A percentile compares a stretch with the other conserved stretches of the same genome.
These are phyloP conservation scores for Volucella zonaria DNA, from an alignment of 2,888 invertebrate genomes.

Conservation along the genomic window DNA sequence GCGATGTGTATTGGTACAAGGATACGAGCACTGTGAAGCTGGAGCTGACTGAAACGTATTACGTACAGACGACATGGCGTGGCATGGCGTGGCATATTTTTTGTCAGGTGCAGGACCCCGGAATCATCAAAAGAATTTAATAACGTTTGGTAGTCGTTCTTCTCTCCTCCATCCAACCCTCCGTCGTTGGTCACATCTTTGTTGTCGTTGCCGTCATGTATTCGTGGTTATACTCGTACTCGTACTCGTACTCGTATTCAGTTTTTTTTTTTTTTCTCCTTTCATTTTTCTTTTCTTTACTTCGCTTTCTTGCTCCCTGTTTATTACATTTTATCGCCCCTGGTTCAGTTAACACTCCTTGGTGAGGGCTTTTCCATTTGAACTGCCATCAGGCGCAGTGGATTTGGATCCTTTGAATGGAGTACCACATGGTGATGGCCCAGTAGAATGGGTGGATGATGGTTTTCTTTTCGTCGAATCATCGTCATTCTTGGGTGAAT, in stretches of 20 bases:
- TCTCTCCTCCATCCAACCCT: background rate
- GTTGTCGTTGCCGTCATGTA: background rate
- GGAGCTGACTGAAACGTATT: slow-evolving; percentile 56
- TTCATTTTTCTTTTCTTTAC: background rate
- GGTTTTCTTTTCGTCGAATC: slow-evolving; percentile 50
- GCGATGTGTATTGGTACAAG: slow-evolving; percentile 25
- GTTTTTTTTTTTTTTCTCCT: slow-evolving; percentile 20
- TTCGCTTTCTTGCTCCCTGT: slow-evolving; percentile 43
- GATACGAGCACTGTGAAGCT: slow-evolving; percentile 26
- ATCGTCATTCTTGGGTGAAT: slow-evolving; percentile 54
- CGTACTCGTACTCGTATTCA: background rate
- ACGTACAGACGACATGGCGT: slow-evolving; percentile 54
- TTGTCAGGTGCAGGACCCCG: slow-evolving; percentile 69
- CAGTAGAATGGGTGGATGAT: background rate
- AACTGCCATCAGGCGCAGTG: background rate
- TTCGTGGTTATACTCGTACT: background rate
- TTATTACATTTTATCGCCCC: slow-evolving; percentile 64
- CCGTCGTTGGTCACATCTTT: no score
- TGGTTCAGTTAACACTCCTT: slow-evolving; percentile 32
- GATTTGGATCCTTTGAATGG: slow-evolving; percentile 2
- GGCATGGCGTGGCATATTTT: slow-evolving; percentile 69
- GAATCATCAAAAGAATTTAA: slow-evolving; percentile 73
- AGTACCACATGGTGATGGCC: no score
- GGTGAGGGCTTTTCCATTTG: slow-evolving; percentile 15
- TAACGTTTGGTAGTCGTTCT: slow-evolving; percentile 63